phyloP scores from a whole-genome alignment of 2,888 invertebrate genomes.

The Ferrisia virgata region DNA sequence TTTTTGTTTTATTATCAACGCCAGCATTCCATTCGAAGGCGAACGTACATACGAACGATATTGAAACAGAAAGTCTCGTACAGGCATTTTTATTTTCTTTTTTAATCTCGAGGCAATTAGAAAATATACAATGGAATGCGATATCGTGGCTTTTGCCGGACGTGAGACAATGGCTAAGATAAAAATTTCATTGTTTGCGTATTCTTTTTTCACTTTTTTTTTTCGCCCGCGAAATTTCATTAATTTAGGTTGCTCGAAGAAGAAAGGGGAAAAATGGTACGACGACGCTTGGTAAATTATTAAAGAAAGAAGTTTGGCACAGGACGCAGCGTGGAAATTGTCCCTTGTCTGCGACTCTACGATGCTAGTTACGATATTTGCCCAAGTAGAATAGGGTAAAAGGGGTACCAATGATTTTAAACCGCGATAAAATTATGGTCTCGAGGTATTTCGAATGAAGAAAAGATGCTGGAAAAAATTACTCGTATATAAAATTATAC shows the following conservation, averaged over 20 bases:
- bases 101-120: not conserved
- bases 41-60: too few species aligned
- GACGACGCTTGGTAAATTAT: not conserved
- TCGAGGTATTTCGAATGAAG: not conserved
- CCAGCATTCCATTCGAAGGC: too few species aligned
- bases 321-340: not conserved
- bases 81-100: not conserved
- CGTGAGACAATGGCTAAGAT: not conserved
- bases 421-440: not conserved
- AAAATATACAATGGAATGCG: not conserved
- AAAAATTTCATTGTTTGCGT: not conserved
- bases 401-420: not conserved
- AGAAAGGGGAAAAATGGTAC: not conserved
- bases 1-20: too few species aligned
- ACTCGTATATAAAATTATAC: not conserved
- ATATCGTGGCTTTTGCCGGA: not conserved
- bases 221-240: not conserved
- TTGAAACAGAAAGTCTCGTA: not conserved
- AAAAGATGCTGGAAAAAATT: not conserved
- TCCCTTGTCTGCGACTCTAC: not conserved
- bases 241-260: too few species aligned
- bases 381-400: not conserved
- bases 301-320: not conserved
- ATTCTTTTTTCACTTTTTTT: not conserved
- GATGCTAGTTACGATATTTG: not conserved